These are phyloP conservation scores for Ceratoteleas bidentatus DNA, from an alignment of 1,140 invertebrate genomes.

Conservation along the genomic window DNA sequence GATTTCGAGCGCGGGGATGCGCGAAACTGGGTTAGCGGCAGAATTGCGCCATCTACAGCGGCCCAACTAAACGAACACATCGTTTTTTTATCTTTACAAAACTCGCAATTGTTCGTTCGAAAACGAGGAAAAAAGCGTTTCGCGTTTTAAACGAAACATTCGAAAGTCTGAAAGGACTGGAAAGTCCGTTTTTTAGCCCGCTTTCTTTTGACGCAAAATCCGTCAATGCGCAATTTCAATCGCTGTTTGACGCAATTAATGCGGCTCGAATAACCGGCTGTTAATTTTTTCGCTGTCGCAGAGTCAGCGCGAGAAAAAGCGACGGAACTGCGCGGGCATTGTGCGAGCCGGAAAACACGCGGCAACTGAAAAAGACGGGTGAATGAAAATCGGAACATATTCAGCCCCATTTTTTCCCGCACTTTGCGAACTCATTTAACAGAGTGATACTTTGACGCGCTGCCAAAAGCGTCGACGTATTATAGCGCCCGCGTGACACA, in stretches of 20 bases:
- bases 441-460: constrained; percentile 62
- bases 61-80: no score
- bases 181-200: no score
- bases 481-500: constrained; percentile 19
- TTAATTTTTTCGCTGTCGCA: not conserved
- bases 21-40: no score
- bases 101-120: no score
- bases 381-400: constrained; percentile 47
- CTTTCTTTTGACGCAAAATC: no score
- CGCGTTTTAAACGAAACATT: no score
- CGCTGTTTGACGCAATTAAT: not conserved
- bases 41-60: no score
- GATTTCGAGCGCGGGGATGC: no score
- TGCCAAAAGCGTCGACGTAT: constrained; percentile 53
- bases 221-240: no score
- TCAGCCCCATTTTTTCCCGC: constrained; percentile 45
- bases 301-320: not conserved
- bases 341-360: not conserved
- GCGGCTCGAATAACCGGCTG: not conserved
- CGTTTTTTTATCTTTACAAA: no score
- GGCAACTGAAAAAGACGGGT: constrained; percentile 14
- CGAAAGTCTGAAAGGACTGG: no score
- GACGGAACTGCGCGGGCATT: constrained; percentile 16
- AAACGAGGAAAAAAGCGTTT: no score
- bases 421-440: constrained; percentile 62